Conservation (phyloP, 2,888 invertebrate genomes). For the Caenorhabditis imperialis region DNA sequence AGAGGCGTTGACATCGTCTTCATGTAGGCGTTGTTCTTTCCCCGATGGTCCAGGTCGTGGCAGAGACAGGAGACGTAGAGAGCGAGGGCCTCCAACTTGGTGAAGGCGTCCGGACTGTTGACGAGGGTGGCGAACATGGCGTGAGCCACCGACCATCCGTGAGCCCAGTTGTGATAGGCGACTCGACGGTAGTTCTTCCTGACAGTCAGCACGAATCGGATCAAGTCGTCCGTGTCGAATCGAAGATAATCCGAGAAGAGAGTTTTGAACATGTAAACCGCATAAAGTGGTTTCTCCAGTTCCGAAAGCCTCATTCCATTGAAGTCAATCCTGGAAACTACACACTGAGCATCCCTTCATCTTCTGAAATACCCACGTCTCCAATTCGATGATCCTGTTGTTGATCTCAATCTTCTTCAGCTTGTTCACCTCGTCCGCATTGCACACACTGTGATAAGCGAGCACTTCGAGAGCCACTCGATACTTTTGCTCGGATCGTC, state of each 20-base stretch:
- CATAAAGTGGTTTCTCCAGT: slow-evolving; percentile 85
- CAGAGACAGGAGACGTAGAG: slow-evolving; percentile 88
- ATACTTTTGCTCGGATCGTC: slow-evolving; percentile 87
- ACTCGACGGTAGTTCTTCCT: slow-evolving; percentile 86
- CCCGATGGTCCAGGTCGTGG: slow-evolving; percentile 89
- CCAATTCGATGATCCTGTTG: slow-evolving; percentile 68
- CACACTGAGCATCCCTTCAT: background rate
- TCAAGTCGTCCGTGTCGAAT: slow-evolving; percentile 84
- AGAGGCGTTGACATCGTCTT: slow-evolving; percentile 87
- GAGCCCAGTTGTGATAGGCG: slow-evolving; percentile 90
- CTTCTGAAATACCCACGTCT: slow-evolving; percentile 60
- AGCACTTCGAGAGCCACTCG: slow-evolving; percentile 86
- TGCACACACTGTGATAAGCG: slow-evolving; percentile 88
- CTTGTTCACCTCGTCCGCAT: slow-evolving; percentile 83
- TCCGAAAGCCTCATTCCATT: slow-evolving; percentile 85
- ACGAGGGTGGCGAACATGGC: slow-evolving; percentile 81
- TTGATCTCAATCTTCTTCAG: slow-evolving; percentile 69
- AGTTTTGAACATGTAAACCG: slow-evolving; percentile 86
- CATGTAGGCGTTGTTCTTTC: slow-evolving; percentile 88
- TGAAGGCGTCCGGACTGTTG: slow-evolving; percentile 65
- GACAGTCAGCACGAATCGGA: slow-evolving; percentile 87
- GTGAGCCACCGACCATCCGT: slow-evolving; percentile 90
- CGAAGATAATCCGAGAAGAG: slow-evolving; percentile 83
- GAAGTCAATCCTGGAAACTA: slow-evolving; percentile 82
- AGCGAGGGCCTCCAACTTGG: slow-evolving; percentile 82